Percentiles rank a stretch among this genome's conserved stretches.
Evolutionary conservation across 2,888 invertebrate genomes (phyloP).

Genomic region (Carcina quercana): DNA sequence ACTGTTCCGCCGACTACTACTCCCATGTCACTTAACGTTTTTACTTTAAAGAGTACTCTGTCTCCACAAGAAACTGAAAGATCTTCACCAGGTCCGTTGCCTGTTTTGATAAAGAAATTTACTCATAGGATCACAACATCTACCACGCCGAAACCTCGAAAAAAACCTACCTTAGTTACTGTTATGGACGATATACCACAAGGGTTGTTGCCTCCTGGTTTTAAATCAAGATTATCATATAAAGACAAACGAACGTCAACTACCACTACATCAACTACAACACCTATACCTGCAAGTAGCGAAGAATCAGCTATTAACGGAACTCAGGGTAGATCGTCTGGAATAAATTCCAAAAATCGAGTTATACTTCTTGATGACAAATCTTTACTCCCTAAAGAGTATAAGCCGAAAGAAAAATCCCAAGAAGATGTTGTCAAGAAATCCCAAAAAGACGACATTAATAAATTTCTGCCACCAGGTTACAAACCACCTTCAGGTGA

Average conservation of each 20-base stretch:
- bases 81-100: slow-evolving; percentile 73
- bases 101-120: slow-evolving; percentile 79
- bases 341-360: slow-evolving; percentile 73
- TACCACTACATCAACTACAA: slow-evolving; percentile 28
- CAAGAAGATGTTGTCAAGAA: slow-evolving; percentile 59
- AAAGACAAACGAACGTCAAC: slow-evolving; percentile 71
- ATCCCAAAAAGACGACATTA: slow-evolving; percentile 71
- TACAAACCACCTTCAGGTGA: slow-evolving; percentile 64
- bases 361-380: slow-evolving; percentile 72
- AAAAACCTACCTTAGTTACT: slow-evolving; percentile 57
- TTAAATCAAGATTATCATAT: slow-evolving; percentile 68
- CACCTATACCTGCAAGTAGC: slow-evolving; percentile 18
- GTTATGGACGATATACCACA: slow-evolving; percentile 74
- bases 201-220: slow-evolving; percentile 78
- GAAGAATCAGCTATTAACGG: slow-evolving; percentile 43
- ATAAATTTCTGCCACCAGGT: slow-evolving; percentile 78
- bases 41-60: slow-evolving; percentile 67
- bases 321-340: slow-evolving; percentile 67
- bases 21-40: slow-evolving; percentile 48
- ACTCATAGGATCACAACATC: slow-evolving; percentile 64
- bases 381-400: slow-evolving; percentile 71
- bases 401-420: slow-evolving; percentile 55
- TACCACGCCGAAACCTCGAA: slow-evolving; percentile 59
- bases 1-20: slow-evolving; percentile 34
- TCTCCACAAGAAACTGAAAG: slow-evolving; percentile 62